Percentiles rank a stretch among this genome's conserved stretches.
These are phyloP conservation scores for Pachypeltis micranthus DNA, from an alignment of 1,140 invertebrate species.

Conservation along the genomic window DNA sequence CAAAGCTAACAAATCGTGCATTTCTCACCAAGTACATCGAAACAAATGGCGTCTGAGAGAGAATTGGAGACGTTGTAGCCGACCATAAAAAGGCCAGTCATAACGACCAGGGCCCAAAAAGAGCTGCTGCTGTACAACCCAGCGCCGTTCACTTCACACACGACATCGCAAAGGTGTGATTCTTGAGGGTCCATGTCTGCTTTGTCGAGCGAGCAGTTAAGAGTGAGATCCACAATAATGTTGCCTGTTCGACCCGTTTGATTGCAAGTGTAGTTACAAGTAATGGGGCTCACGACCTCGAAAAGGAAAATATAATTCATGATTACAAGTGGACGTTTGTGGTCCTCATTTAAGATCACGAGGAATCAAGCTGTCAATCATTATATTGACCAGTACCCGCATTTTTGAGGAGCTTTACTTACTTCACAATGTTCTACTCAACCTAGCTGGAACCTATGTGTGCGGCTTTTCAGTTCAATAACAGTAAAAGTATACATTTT, in stretches of 20 bases:
- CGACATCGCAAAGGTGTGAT: slow-evolving; percentile 23
- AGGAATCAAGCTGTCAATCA: too few species aligned
- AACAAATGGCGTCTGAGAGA: slow-evolving; percentile 67
- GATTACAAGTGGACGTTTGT: too few species aligned
- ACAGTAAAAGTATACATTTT: too few species aligned
- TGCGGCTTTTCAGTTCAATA: too few species aligned
- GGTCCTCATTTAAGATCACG: too few species aligned
- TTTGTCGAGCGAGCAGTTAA: neutral
- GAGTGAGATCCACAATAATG: neutral
- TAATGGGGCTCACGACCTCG: neutral
- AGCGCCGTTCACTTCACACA: neutral
- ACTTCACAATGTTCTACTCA: too few species aligned
- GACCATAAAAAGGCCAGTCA: slow-evolving; percentile 57
- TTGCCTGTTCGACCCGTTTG: neutral
- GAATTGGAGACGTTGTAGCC: slow-evolving; percentile 64
- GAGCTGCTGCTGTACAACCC: slow-evolving; percentile 34
- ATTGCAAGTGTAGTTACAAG: neutral
- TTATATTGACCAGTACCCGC: too few species aligned
- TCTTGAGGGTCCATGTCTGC: slow-evolving; percentile 19
- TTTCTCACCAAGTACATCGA: slow-evolving; percentile 61
- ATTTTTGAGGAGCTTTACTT: too few species aligned
- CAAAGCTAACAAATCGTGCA: neutral
- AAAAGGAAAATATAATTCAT: neutral
- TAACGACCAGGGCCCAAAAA: slow-evolving; percentile 59
- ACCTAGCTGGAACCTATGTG: too few species aligned